Base-by-base conservation (phyloP, 2,113 vertebrate genomes). In the Tringa solitaria region DNA sequence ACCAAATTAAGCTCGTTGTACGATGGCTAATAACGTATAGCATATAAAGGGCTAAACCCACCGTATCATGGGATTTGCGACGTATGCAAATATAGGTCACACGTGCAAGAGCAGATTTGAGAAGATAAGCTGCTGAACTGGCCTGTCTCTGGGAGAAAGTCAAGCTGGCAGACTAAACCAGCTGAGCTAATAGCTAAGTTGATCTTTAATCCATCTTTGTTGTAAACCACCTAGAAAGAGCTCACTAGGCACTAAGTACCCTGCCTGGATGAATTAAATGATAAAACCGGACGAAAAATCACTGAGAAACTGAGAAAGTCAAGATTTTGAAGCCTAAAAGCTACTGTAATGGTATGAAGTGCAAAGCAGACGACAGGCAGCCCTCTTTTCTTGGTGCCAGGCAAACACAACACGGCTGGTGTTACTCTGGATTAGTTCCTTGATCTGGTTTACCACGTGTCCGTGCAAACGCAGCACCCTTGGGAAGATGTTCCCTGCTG, bases 121-220 rank as follows among this genome's bases (percentile, higher is more conserved):
- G 72, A 76, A 92, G 91, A 76, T 87, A 76, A 93, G 54, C 74
- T 89, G 69, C 77, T 91, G 35, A 93, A 75, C 56, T 33, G 80
- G 64, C 73, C 86, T 83, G 0, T 80, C 59, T 54, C 87, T 94
- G 87, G 67, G 84, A 87, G 90, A 94, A 86, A 94, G 69, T 68
- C 56, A 87, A 67, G 74, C 84, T 84, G 77, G 37, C 65, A 94
- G 70, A 5, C 63, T 85, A 20, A 16, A 56, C 8, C 8, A 51
- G 77, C 76, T 92, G 84, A 93, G 86, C 91, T 95, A 70, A 93
- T 56, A 81, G 72, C 37, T 56, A 43, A 82, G 21, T 43, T 90
- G 76, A 68, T 89, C 86, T 87, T 73, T 95, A 94, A 95, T 91
- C 95, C 73, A 45, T 64, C 80, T 82, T 56, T 81, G 51, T 39